These are phyloP conservation scores for Macaria notata DNA, from an alignment of 2,888 invertebrate species.

Conservation along the genomic window DNA sequence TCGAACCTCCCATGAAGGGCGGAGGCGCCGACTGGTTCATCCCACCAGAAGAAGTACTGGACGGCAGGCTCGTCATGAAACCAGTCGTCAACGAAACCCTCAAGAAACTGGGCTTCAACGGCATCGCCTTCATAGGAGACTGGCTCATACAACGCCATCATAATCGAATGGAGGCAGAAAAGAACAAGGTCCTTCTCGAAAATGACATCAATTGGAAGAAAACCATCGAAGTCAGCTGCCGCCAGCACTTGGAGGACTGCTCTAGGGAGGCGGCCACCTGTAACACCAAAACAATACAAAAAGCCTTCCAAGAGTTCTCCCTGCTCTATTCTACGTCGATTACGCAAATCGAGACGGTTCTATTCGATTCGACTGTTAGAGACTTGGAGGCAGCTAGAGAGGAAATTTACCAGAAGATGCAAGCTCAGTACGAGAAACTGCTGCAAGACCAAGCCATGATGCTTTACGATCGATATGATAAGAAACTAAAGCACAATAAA, in stretches of 20 bases:
- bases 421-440: constrained; percentile 43
- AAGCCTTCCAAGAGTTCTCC: constrained; percentile 56
- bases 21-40: constrained; percentile 67
- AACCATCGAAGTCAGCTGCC: constrained; percentile 39
- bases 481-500: constrained; percentile 51
- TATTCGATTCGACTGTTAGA: constrained; percentile 52
- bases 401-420: constrained; percentile 51
- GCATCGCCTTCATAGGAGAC: constrained; percentile 52
- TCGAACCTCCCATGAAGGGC: constrained; percentile 66
- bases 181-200: constrained; percentile 42
- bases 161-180: constrained; percentile 47
- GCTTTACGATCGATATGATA: constrained; percentile 54
- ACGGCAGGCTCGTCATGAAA: constrained; percentile 56
- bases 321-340: constrained; percentile 52
- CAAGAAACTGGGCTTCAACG: constrained; percentile 52
- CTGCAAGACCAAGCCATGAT: constrained; percentile 57
- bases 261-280: constrained; percentile 39
- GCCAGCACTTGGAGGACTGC: constrained; percentile 43
- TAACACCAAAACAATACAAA: constrained; percentile 53
- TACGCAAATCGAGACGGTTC: constrained; percentile 54
- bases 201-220: constrained; percentile 57
- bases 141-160: constrained; percentile 46
- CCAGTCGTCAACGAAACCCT: constrained; percentile 55
- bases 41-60: constrained; percentile 58
- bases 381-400: constrained; percentile 52